These are phyloP conservation scores for Metridium senile DNA, from an alignment of 92 coral and sea anemone species.

Conservation along the genomic window DNA sequence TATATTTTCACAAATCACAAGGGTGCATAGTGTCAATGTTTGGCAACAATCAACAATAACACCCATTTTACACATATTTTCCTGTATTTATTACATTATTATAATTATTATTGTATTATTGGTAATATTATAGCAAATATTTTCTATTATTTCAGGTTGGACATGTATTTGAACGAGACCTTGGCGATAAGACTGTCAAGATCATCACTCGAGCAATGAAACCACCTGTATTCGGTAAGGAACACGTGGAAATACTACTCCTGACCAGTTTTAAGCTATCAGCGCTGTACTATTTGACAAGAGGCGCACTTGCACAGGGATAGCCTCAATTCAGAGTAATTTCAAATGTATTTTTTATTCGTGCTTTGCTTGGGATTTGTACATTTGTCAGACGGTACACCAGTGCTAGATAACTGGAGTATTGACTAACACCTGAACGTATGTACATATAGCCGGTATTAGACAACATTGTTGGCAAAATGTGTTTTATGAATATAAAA, in stretches of 20 bases:
- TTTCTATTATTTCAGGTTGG: constrained; percentile 58
- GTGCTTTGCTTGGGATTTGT: no score
- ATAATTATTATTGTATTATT: not conserved
- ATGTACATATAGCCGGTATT: no score
- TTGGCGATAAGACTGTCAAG: constrained; percentile 57
- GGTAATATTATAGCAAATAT: not conserved
- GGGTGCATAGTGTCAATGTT: not conserved
- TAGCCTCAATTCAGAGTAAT: no score
- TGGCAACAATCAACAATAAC: not conserved
- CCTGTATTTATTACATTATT: not conserved
- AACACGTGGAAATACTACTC: not conserved
- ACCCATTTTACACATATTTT: not conserved
- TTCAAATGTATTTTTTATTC: no score
- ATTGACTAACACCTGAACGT: no score
- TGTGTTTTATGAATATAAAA: no score
- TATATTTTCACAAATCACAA: not conserved
- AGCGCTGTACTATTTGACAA: no score
- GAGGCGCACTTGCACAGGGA: no score
- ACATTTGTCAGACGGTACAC: no score
- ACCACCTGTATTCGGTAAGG: constrained; percentile 92
- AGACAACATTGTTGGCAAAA: no score
- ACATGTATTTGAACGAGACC: constrained; percentile 69
- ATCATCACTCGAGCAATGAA: constrained; percentile 84
- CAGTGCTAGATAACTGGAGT: no score
- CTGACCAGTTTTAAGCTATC: no score